phyloP scores from a whole-genome alignment of 1,140 invertebrate genomes.

The Drosophila carrolli region DNA sequence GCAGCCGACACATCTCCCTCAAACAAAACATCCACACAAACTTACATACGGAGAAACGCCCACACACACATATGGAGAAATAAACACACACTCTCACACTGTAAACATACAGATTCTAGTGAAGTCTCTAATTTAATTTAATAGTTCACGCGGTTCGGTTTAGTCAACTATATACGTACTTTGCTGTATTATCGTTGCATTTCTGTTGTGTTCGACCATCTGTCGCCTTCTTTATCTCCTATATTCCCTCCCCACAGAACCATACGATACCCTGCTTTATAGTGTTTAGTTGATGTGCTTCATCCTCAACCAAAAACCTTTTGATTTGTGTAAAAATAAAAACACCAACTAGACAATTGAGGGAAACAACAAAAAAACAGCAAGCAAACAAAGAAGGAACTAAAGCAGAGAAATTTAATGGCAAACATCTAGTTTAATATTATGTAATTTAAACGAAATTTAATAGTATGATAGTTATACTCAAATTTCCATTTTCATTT shows the following conservation, averaged over 20 bases:
- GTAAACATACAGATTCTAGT: conserved; percentile 29
- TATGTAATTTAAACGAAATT: conserved; percentile 81
- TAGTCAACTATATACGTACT: conserved; percentile 52
- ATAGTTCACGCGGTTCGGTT: conserved; percentile 60
- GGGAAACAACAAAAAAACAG: conserved; percentile 55
- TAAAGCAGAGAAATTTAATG: conserved; percentile 36
- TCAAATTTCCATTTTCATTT: conserved; percentile 78
- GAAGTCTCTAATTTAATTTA: conserved; percentile 59
- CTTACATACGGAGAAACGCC: conserved; percentile 18
- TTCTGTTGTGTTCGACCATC: conserved; percentile 41
- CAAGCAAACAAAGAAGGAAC: conserved; percentile 38
- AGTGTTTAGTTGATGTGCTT: conserved; percentile 3
- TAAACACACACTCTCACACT: conserved; percentile 19
- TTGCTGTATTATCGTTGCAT: conserved; percentile 70
- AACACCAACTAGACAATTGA: conserved; percentile 63
- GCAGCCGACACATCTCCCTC: conserved; percentile 15
- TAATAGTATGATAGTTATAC: conserved; percentile 78
- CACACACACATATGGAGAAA: conserved; percentile 6
- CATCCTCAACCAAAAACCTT: conserved; percentile 2
- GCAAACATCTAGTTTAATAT: conserved; percentile 79
- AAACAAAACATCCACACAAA: conserved; percentile 12
- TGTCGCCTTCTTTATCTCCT: conserved; percentile 7
- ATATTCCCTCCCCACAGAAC: neutral
- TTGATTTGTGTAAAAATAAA: conserved; percentile 33
- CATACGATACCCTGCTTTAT: neutral